Evolutionary conservation across 2,888 invertebrate species (phyloP).

Genomic region (Pherbina coryleti): DNA sequence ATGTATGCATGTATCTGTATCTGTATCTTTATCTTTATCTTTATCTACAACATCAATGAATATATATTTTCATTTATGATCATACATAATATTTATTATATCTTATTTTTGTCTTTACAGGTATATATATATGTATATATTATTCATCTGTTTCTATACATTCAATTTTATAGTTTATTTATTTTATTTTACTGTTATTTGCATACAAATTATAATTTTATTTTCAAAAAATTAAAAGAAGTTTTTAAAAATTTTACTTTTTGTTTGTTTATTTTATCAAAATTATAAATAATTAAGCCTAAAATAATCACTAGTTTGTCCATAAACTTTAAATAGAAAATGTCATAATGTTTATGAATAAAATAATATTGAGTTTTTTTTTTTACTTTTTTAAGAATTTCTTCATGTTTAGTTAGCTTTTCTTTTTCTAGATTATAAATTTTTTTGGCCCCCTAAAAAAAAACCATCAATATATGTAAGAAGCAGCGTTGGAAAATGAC

Average conservation of each 20-base stretch:
- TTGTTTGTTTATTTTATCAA: constrained; percentile 23
- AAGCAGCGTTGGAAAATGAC: constrained; percentile 10
- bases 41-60: constrained; percentile 66
- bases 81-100: constrained; percentile 19
- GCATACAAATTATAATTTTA: constrained; percentile 32
- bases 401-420: constrained; percentile 41
- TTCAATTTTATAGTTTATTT: constrained; percentile 28
- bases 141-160: constrained; percentile 31
- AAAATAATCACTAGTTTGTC: constrained; percentile 43
- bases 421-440: constrained; percentile 47
- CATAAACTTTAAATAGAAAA: constrained; percentile 65
- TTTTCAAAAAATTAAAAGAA: constrained; percentile 1
- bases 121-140: constrained; percentile 44
- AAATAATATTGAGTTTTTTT: constrained; percentile 45
- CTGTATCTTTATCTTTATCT: constrained; percentile 47
- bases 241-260: constrained; percentile 7
- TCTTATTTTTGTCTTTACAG: constrained; percentile 37
- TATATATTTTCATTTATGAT: constrained; percentile 51
- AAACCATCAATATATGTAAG: constrained; percentile 48
- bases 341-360: not conserved
- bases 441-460: constrained; percentile 69
- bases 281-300: constrained; percentile 28
- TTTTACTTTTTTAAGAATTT: constrained; percentile 45
- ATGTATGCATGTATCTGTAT: constrained; percentile 21
- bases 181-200: constrained; percentile 29